A percentile compares a stretch with the other conserved stretches of the same genome.
Evolutionary conservation across 2,113 vertebrate species (phyloP).

Genomic region (Climacteris rufus): DNA sequence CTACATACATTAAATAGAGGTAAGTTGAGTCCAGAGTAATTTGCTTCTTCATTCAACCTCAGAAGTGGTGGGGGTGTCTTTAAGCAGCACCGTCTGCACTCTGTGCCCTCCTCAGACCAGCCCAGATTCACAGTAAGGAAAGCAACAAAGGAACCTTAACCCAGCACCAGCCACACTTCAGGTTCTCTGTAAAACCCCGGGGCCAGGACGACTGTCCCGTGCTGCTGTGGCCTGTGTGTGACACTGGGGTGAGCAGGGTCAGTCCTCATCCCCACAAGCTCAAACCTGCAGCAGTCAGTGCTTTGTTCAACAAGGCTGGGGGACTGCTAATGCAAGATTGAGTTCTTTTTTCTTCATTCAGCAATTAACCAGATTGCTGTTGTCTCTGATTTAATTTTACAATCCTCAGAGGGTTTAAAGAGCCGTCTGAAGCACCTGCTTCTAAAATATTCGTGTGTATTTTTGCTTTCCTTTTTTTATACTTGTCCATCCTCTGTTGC

Average conservation of each 20-base stretch:
- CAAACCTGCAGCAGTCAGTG: slow-evolving; percentile 32
- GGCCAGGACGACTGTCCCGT: not conserved
- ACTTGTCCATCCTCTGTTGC: not conserved
- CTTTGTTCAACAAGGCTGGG: slow-evolving; percentile 61
- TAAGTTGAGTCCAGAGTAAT: not conserved
- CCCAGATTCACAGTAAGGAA: slow-evolving; percentile 15
- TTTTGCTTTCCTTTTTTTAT: slow-evolving; percentile 12
- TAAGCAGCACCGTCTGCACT: not conserved
- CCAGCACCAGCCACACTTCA: not conserved
- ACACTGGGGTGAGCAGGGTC: not conserved
- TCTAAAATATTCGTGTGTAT: slow-evolving; percentile 14
- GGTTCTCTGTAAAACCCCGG: not conserved
- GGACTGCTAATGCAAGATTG: slow-evolving; percentile 2
- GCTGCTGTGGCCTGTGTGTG: not conserved
- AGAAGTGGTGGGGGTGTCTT: not conserved
- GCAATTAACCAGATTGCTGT: slow-evolving; percentile 65
- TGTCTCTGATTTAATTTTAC: slow-evolving; percentile 18
- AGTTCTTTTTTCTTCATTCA: slow-evolving; percentile 28
- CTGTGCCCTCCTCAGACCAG: not conserved
- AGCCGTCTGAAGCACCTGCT: slow-evolving; percentile 53
- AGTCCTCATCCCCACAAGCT: slow-evolving; percentile 14
- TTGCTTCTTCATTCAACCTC: not conserved
- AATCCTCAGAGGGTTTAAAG: slow-evolving; percentile 30
- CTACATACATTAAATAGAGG: slow-evolving; percentile 25
- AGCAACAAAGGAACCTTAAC: not conserved